A percentile compares a stretch with the other conserved stretches of the same genome.
Conservation (phyloP, 2,113 vertebrate species). For the Corynorhinus townsendii region DNA sequence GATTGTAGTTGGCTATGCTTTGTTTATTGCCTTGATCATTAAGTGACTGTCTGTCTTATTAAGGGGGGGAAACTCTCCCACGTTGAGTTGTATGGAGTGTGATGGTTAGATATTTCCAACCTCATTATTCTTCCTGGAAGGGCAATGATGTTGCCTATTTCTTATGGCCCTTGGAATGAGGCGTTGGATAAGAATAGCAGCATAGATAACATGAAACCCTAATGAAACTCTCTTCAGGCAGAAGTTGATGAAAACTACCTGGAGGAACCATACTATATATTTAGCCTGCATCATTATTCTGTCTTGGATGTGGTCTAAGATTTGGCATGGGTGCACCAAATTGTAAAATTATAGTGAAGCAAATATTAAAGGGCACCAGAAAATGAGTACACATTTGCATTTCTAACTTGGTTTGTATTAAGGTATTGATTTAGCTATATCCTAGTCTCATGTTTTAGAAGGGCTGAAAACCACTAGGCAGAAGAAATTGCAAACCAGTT, state of each 20-base stretch:
- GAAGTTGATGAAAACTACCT: neutral
- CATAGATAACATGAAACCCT: neutral
- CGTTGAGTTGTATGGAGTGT: neutral
- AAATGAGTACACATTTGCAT: constrained; percentile 6
- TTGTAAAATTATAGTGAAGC: neutral
- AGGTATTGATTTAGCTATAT: neutral
- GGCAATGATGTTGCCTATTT: neutral
- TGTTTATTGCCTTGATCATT: neutral
- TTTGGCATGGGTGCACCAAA: neutral
- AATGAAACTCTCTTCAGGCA: neutral
- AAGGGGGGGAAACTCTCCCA: neutral
- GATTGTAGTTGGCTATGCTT: neutral
- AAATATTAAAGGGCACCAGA: neutral
- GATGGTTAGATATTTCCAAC: neutral
- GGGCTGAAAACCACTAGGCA: neutral
- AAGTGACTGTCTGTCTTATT: neutral
- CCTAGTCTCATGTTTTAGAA: neutral
- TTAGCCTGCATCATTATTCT: neutral
- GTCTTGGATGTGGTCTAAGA: neutral
- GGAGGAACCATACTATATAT: neutral
- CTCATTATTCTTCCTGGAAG: neutral
- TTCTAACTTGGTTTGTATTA: neutral
- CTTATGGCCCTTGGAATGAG: neutral
- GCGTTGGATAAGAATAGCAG: neutral
- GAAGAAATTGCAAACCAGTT: neutral